phyloP scores from a whole-genome alignment of 2,113 vertebrate species.

The Clarias magur region DNA sequence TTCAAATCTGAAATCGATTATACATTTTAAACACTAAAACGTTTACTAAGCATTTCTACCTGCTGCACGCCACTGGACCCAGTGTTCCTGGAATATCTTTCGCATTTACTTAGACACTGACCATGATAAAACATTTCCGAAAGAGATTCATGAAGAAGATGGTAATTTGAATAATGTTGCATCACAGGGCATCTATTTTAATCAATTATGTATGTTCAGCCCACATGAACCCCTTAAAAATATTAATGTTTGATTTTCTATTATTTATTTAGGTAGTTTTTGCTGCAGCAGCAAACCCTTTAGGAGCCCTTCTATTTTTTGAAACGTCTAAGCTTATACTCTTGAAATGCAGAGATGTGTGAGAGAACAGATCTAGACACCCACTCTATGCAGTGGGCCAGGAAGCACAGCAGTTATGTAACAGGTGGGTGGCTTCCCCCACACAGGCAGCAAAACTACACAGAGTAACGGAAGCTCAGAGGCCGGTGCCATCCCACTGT shows the following conservation, averaged over 20 bases:
- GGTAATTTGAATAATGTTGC: background rate
- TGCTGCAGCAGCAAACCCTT: conserved; percentile 4
- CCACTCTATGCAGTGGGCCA: conserved; percentile 42
- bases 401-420: conserved; percentile 43
- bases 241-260: background rate
- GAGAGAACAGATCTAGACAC: conserved; percentile 36
- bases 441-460: conserved; percentile 35
- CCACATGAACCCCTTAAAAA: background rate
- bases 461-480: conserved; percentile 26
- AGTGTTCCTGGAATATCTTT: background rate
- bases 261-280: background rate
- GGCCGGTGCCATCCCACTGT: conserved; percentile 8
- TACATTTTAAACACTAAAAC: background rate
- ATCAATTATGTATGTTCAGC: background rate
- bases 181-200: background rate
- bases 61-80: background rate
- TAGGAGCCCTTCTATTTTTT: background rate
- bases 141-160: background rate
- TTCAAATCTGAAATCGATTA: background rate
- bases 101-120: background rate
- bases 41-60: background rate
- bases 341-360: conserved; percentile 21
- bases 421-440: conserved; percentile 44
- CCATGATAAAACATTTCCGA: background rate
- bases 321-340: conserved; percentile 1